A percentile compares a stretch with the other conserved stretches of the same genome.
phyloP scores from a whole-genome alignment of 2,888 invertebrate genomes.

The Atherix ibis region DNA sequence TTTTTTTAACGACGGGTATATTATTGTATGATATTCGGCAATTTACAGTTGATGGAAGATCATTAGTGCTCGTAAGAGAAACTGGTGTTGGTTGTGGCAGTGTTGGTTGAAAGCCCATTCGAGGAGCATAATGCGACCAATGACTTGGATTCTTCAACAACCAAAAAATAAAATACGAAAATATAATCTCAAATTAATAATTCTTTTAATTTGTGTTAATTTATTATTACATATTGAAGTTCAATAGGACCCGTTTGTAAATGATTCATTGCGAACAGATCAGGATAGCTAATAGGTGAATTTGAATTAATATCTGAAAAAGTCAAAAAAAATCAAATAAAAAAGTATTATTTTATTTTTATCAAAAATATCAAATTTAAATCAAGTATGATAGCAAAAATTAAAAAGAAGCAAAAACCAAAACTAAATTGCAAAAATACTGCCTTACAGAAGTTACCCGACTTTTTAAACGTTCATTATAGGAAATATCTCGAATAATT shows the following conservation, averaged over 20 bases:
- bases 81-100: background rate
- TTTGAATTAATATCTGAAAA: conserved; percentile 6
- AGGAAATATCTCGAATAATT: too few species aligned
- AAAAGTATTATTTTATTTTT: background rate
- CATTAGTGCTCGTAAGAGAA: background rate
- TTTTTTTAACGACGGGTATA: too few species aligned
- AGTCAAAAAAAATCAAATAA: background rate
- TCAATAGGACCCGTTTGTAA: conserved; percentile 9
- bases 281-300: conserved; percentile 8
- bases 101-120: conserved; percentile 4
- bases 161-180: background rate
- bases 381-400: too few species aligned
- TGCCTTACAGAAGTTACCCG: too few species aligned
- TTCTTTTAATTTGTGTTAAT: too few species aligned
- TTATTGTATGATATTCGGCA: background rate
- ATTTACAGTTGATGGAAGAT: background rate
- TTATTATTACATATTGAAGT: conserved; percentile 10
- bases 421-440: too few species aligned
- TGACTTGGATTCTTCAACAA: conserved; percentile 1
- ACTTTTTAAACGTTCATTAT: too few species aligned
- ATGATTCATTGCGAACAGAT: conserved; percentile 5
- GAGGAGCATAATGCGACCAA: conserved; percentile 8
- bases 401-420: too few species aligned
- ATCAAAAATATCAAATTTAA: too few species aligned
- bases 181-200: conserved; percentile 1